Percentiles rank a stretch among this genome's conserved stretches.
Conservation (phyloP, 2,113 vertebrate species). For the Synchiropus splendidus region DNA sequence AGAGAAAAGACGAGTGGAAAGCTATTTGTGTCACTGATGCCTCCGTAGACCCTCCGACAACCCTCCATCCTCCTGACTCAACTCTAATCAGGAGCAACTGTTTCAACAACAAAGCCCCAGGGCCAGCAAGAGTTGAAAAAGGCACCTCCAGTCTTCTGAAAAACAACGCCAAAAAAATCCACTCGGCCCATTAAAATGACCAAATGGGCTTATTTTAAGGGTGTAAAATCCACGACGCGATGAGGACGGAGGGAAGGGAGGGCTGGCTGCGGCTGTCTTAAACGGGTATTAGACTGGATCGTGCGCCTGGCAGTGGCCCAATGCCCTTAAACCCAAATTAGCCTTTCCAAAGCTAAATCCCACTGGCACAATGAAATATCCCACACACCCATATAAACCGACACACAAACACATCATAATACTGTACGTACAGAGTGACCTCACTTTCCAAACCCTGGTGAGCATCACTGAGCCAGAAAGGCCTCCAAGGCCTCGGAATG, state of each 20-base stretch:
- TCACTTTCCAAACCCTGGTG: constrained; percentile 44
- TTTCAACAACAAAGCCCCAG: constrained; percentile 64
- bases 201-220: constrained; percentile 31
- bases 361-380: constrained; percentile 46
- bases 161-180: constrained; percentile 33
- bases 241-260: neutral
- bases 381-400: constrained; percentile 19
- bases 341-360: constrained; percentile 57
- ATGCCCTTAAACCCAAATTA: constrained; percentile 60
- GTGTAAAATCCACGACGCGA: constrained; percentile 11
- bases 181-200: constrained; percentile 17
- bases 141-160: constrained; percentile 26
- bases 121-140: constrained; percentile 42
- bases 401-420: constrained; percentile 17
- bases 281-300: constrained; percentile 40
- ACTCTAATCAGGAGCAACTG: constrained; percentile 70
- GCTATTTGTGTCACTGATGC: constrained; percentile 68
- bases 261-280: constrained; percentile 12
- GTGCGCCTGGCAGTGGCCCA: constrained; percentile 49
- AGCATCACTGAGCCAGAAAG: constrained; percentile 36
- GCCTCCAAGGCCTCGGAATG: constrained; percentile 49
- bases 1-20: constrained; percentile 55
- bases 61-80: constrained; percentile 49
- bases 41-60: constrained; percentile 41
- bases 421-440: constrained; percentile 25